Conservation (phyloP, 2,888 invertebrate genomes). For the Idaea straminata region DNA sequence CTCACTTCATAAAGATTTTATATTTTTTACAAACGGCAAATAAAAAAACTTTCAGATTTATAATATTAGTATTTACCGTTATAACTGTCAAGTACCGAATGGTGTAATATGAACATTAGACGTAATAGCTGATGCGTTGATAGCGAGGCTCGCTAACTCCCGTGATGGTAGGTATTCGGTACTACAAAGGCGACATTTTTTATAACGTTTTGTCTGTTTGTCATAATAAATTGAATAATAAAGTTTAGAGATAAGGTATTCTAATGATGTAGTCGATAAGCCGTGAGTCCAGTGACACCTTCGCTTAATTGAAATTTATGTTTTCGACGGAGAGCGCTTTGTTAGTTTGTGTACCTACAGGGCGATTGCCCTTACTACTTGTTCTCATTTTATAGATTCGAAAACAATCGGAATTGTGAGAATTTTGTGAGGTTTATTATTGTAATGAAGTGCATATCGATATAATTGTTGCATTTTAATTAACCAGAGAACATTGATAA, state of each 20-base stretch:
- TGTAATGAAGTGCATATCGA: slow-evolving; percentile 16
- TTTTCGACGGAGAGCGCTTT: slow-evolving; percentile 52
- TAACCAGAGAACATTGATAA: too few relatives aligned
- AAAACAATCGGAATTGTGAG: slow-evolving; percentile 12
- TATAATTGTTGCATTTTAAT: too few relatives aligned
- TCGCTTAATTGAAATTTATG: slow-evolving; percentile 75
- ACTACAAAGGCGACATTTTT: neutral
- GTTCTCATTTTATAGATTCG: slow-evolving; percentile 1
- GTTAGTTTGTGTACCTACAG: slow-evolving; percentile 23
- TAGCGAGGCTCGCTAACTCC: neutral
- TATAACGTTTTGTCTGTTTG: slow-evolving; percentile 29
- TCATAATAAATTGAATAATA: slow-evolving; percentile 63
- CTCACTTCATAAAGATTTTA: too few relatives aligned
- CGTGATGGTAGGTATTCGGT: neutral
- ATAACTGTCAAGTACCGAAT: neutral
- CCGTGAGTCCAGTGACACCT: slow-evolving; percentile 61
- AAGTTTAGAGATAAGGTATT: slow-evolving; percentile 51
- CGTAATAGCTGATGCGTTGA: neutral
- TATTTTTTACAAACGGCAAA: too few relatives aligned
- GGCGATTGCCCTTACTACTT: slow-evolving; percentile 27
- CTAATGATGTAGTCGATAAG: slow-evolving; percentile 40
- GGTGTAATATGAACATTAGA: neutral
- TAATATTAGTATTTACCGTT: too few relatives aligned
- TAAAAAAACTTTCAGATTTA: too few relatives aligned
- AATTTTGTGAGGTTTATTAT: slow-evolving; percentile 8